Percentiles rank a stretch among this genome's conserved stretches.
These are phyloP conservation scores for Helleia helle DNA, from an alignment of 2,888 invertebrate species.

Conservation along the genomic window DNA sequence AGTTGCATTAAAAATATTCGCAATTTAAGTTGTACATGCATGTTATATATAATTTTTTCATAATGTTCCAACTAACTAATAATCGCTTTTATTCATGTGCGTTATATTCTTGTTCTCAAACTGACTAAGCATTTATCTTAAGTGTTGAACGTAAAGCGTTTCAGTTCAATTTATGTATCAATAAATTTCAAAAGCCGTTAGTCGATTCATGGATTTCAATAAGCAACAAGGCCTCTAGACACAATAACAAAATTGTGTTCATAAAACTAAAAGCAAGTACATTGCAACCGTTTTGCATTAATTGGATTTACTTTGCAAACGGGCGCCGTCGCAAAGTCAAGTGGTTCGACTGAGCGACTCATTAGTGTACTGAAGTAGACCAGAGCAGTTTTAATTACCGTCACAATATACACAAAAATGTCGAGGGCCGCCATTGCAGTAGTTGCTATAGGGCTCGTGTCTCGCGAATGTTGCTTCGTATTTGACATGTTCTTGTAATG, in stretches of 20 bases:
- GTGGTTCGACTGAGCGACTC: slow-evolving; percentile 35
- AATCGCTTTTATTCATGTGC: neutral
- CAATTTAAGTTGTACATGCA: too few relatives aligned
- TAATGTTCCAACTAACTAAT: too few relatives aligned
- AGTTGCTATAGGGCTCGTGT: neutral
- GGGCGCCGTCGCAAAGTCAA: slow-evolving; percentile 32
- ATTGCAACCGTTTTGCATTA: slow-evolving; percentile 38
- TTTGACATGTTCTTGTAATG: too few relatives aligned
- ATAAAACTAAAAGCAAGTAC: slow-evolving; percentile 5
- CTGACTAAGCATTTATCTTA: neutral
- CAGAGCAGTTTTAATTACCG: slow-evolving; percentile 51
- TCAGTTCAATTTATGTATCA: neutral
- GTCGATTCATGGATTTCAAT: neutral
- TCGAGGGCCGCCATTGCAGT: slow-evolving; percentile 8
- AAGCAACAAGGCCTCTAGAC: slow-evolving; percentile 15
- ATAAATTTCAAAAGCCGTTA: neutral
- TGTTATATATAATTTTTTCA: too few relatives aligned
- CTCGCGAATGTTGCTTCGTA: neutral
- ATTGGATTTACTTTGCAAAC: slow-evolving; percentile 44
- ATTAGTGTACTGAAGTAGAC: slow-evolving; percentile 49
- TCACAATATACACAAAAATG: slow-evolving; percentile 24
- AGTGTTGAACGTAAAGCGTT: slow-evolving; percentile 1
- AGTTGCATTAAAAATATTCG: too few relatives aligned
- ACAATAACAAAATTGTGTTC: neutral
- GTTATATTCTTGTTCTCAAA: neutral